Evolutionary conservation across 2,888 invertebrate species (phyloP).

Genomic region (Tyria jacobaeae): DNA sequence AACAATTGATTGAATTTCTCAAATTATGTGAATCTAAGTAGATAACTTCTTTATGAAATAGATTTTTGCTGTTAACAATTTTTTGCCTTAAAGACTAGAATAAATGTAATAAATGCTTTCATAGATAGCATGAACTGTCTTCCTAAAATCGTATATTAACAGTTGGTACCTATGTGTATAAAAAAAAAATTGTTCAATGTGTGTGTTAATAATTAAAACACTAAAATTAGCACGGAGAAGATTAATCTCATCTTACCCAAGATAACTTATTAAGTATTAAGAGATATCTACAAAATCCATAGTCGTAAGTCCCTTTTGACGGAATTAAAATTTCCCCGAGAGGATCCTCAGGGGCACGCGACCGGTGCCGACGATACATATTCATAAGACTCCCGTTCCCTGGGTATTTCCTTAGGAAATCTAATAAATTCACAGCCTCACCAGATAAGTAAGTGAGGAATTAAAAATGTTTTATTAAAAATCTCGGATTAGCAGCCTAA

Average conservation of each 20-base stretch:
- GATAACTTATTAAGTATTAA: constrained; percentile 40
- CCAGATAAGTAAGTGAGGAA: constrained; percentile 29
- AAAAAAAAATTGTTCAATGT: not conserved
- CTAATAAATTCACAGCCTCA: constrained; percentile 42
- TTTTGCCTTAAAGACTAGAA: no score
- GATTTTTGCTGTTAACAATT: not conserved
- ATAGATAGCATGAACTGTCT: no score
- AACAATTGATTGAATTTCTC: not conserved
- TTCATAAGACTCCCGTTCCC: constrained; percentile 38
- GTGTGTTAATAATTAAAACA: constrained; percentile 11
- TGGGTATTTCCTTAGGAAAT: constrained; percentile 24
- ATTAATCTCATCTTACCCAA: constrained; percentile 28
- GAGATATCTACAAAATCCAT: constrained; percentile 25
- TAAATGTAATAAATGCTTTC: no score
- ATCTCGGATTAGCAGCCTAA: constrained; percentile 9
- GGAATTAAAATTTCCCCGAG: constrained; percentile 38
- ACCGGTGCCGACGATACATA: constrained; percentile 39
- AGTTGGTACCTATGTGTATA: not conserved
- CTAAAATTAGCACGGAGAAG: constrained; percentile 18
- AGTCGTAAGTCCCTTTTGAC: constrained; percentile 19
- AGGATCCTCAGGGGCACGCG: constrained; percentile 26
- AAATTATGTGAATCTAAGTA: not conserved
- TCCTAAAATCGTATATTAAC: no score
- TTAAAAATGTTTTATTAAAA: constrained; percentile 38
- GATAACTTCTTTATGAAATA: not conserved